phyloP scores from a whole-genome alignment of 2,888 invertebrate species.

The Tiliacea citrago region DNA sequence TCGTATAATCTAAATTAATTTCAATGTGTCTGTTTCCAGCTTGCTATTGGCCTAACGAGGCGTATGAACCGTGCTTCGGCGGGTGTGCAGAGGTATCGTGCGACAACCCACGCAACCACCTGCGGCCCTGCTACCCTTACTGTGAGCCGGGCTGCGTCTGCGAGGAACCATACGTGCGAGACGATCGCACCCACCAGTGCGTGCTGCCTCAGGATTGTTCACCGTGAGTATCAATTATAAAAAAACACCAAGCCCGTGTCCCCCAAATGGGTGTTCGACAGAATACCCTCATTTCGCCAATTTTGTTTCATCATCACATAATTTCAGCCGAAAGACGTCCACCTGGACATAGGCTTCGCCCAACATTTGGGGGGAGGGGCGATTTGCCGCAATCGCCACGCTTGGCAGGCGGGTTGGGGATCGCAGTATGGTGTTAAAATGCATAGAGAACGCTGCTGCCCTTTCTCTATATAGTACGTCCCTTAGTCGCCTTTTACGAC shows the following conservation, averaged over 20 bases:
- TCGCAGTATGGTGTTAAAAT: too few species aligned
- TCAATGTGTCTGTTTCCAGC: conserved; percentile 69
- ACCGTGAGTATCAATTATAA: conserved; percentile 77
- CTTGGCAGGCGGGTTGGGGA: too few species aligned
- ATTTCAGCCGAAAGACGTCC: too few species aligned
- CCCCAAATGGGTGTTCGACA: not conserved
- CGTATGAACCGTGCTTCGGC: conserved; percentile 87
- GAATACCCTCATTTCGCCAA: too few species aligned
- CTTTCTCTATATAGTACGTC: too few species aligned
- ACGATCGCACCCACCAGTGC: conserved; percentile 87
- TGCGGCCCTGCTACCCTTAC: conserved; percentile 88
- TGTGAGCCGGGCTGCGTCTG: conserved; percentile 88
- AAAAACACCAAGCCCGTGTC: not conserved
- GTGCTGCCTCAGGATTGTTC: conserved; percentile 87
- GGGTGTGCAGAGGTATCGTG: conserved; percentile 88
- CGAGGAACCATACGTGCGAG: conserved; percentile 86
- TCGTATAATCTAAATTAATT: not conserved
- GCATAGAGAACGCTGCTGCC: too few species aligned
- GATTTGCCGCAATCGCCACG: too few species aligned
- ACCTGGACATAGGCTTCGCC: too few species aligned
- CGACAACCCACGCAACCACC: conserved; percentile 87
- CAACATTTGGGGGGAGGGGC: too few species aligned
- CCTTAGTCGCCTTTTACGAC: too few species aligned
- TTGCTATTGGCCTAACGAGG: conserved; percentile 87
- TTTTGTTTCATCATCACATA: too few species aligned